Evolutionary conservation across 2,888 invertebrate genomes (phyloP).

Genomic region (Apocheima hispidaria): DNA sequence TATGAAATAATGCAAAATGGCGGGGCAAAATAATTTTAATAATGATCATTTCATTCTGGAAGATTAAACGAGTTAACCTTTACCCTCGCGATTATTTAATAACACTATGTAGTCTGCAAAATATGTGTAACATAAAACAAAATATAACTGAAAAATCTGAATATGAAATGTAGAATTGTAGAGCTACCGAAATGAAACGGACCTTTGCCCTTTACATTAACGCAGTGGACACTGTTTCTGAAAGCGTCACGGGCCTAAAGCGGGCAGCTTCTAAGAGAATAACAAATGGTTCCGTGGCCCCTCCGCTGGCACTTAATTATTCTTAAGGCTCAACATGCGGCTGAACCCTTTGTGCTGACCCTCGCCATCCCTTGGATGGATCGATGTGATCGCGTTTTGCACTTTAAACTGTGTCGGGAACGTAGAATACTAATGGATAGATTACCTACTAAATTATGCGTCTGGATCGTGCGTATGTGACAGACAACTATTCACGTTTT

Average conservation of each 20-base stretch:
- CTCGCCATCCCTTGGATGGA: constrained; percentile 29
- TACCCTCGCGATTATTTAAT: no score
- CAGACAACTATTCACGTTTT: neutral
- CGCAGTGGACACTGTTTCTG: neutral
- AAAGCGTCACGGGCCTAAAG: constrained; percentile 6
- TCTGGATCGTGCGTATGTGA: neutral
- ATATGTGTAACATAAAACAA: no score
- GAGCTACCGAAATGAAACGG: no score
- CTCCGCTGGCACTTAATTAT: constrained; percentile 24
- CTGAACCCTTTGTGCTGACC: constrained; percentile 35
- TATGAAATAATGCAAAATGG: no score
- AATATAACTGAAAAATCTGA: no score
- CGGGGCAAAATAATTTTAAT: no score
- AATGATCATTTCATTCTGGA: no score
- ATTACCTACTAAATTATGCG: neutral
- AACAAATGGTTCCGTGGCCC: constrained; percentile 37
- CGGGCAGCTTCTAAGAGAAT: constrained; percentile 24
- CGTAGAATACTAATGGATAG: neutral
- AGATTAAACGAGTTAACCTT: no score
- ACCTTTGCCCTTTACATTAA: no score
- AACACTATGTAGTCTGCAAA: no score
- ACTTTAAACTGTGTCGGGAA: constrained; percentile 15
- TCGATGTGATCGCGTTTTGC: constrained; percentile 25
- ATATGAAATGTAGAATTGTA: neutral
- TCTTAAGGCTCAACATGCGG: constrained; percentile 27